These are phyloP conservation scores for Gallirallus australis DNA, from an alignment of 2,797 vertebrate species.

Conservation along the genomic window DNA sequence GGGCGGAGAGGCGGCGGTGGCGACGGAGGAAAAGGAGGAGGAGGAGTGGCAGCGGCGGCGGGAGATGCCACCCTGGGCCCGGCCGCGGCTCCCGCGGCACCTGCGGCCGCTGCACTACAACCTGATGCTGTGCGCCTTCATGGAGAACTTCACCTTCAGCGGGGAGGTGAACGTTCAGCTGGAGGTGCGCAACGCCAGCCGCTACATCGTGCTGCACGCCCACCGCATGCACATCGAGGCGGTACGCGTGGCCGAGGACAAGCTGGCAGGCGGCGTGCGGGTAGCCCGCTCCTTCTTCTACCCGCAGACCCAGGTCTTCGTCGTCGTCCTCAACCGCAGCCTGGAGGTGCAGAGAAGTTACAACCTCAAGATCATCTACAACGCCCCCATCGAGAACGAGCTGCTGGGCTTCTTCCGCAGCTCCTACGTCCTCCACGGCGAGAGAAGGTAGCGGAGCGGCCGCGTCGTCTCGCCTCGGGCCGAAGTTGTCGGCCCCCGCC, in stretches of 20 bases:
- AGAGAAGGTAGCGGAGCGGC: constrained; percentile 85
- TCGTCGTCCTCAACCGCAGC: constrained; percentile 91
- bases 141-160: constrained; percentile 98
- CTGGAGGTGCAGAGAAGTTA: constrained; percentile 88
- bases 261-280: constrained; percentile 84
- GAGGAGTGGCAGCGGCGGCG: constrained; percentile 59
- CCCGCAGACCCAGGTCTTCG: constrained; percentile 89
- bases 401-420: constrained; percentile 96
- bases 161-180: constrained; percentile 94
- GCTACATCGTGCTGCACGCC: constrained; percentile 91
- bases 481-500: constrained; percentile 10
- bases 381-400: constrained; percentile 91
- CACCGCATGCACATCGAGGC: constrained; percentile 87
- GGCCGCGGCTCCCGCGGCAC: constrained; percentile 83
- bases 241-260: constrained; percentile 84
- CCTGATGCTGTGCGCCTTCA: constrained; percentile 88
- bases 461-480: background rate
- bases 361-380: constrained; percentile 91
- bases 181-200: constrained; percentile 89
- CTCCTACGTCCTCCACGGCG: constrained; percentile 89
- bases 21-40: constrained; percentile 32
- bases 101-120: constrained; percentile 93
- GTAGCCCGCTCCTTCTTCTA: constrained; percentile 89
- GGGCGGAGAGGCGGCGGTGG: constrained; percentile 12
- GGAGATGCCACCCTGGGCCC: constrained; percentile 85